A percentile compares a stretch with the other conserved stretches of the same genome.
Evolutionary conservation across 2,113 vertebrate genomes (phyloP).

Genomic region (Sturnus vulgaris): DNA sequence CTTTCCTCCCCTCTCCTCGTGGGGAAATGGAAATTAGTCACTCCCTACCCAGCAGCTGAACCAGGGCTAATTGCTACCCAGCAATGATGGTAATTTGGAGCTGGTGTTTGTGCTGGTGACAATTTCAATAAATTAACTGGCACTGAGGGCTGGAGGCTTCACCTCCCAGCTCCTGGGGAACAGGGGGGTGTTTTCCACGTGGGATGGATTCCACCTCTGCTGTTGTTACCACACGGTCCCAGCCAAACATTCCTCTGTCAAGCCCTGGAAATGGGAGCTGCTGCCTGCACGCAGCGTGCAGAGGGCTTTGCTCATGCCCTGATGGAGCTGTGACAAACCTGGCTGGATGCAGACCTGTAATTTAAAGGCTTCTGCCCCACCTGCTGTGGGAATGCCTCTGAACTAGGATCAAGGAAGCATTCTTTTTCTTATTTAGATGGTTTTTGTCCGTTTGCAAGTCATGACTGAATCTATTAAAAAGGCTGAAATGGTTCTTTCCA

Average conservation of each 20-base stretch:
- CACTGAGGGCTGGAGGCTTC: neutral
- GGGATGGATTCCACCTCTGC: neutral
- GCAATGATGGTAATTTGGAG: neutral
- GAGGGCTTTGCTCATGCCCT: neutral
- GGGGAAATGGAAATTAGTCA: neutral
- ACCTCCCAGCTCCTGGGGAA: neutral
- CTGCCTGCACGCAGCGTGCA: neutral
- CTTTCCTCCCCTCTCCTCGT: neutral
- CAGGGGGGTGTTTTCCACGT: neutral
- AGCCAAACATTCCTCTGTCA: neutral
- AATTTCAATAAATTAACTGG: neutral
- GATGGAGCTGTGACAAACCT: neutral
- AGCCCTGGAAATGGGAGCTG: neutral
- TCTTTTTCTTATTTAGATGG: constrained; percentile 44
- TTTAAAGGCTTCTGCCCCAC: constrained; percentile 51
- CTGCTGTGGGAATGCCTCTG: constrained; percentile 62
- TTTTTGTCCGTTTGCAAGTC: constrained; percentile 43
- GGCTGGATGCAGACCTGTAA: neutral
- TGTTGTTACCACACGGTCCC: neutral
- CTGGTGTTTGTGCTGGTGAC: neutral
- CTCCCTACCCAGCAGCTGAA: neutral
- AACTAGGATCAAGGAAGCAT: constrained; percentile 61
- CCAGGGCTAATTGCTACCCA: neutral
- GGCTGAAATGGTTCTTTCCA: neutral
- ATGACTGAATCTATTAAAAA: neutral